Base-by-base conservation (phyloP, 1,140 invertebrate genomes). In the Frieseomelitta varia region DNA sequence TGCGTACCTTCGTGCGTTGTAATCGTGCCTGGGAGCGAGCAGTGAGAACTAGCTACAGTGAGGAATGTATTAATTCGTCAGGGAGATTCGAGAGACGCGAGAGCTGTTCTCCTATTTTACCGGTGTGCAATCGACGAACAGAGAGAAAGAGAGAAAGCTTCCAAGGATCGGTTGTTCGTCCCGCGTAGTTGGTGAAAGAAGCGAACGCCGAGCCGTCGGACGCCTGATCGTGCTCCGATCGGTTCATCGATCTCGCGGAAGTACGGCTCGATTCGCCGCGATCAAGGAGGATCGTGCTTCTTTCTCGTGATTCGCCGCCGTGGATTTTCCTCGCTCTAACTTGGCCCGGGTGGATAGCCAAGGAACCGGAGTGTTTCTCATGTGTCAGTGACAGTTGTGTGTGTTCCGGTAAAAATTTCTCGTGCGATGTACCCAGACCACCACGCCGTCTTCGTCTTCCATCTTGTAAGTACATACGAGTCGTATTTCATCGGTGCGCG, bases 401-500 rank as follows among this genome's bases (percentile, higher is more conserved):
- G 81, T 86, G 90, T 87, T 91, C 83, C 77, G 87, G 75, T 87
- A 88, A n/a, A 73, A 71, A 68, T 87, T 75, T 30, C 58, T 77
- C 90, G 92, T 91, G 91, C 91, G 91, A 92, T 92, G 92, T 91
- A 90, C 90, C 86, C 88, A 89, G 85, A 79, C 78, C 88, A 79
- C 75, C 88, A 84, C 84, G 85, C 78, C 85, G 83, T 74, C 80
- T 81, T 85, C 82, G 86, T 90, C 84, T 88, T 90, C 88, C 91
- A 89, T 89, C 91, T 92, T 87, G 92, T 92, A 92, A 92, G 92
- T 92, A 92, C 34, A 68, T 10, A 24, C 15, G 34, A 58, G 55
- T 11, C 24, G 21, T 30, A 65, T 83, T 47, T 12, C 8, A 39
- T 85, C 72, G 34, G 4, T 61, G 8, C 30, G 11, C 55, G 15